Evolutionary conservation across 2,888 invertebrate genomes (phyloP).

Genomic region (Artemia sinica): DNA sequence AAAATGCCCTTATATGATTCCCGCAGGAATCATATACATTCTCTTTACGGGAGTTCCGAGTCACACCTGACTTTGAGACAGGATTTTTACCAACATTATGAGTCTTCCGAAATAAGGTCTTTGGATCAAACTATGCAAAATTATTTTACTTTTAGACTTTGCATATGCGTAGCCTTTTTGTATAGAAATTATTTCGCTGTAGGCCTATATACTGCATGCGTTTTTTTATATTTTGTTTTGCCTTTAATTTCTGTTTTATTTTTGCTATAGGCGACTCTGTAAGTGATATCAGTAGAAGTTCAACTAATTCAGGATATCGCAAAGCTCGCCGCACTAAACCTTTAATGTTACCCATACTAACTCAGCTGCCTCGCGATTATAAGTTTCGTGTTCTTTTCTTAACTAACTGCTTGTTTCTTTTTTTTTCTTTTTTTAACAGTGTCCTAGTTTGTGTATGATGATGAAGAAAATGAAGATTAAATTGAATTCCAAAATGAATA

Average conservation of each 20-base stretch:
- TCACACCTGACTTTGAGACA: too few species aligned
- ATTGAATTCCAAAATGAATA: too few species aligned
- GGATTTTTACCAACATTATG: too few species aligned
- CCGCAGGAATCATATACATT: too few species aligned
- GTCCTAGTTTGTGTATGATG: too few species aligned
- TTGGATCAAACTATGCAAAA: too few species aligned
- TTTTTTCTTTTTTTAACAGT: constrained; percentile 6
- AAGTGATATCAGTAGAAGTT: constrained; percentile 7
- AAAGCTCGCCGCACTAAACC: constrained; percentile 10
- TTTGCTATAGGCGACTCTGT: constrained; percentile 23
- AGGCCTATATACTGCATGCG: background rate
- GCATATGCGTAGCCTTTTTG: too few species aligned
- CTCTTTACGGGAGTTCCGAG: too few species aligned
- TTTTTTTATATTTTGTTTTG: constrained; percentile 30
- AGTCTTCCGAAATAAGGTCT: too few species aligned
- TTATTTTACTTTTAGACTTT: too few species aligned
- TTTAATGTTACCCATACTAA: constrained; percentile 19
- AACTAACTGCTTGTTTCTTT: constrained; percentile 9
- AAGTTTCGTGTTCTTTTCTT: constrained; percentile 22
- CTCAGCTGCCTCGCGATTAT: constrained; percentile 21
- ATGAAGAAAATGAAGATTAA: too few species aligned
- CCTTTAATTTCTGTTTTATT: constrained; percentile 25
- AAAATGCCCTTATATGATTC: too few species aligned
- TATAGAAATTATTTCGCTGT: constrained; percentile 3
- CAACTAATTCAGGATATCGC: constrained; percentile 12